Evolutionary conservation across 30 jellyfish, hydroid and myxozoan genomes (phyloP), one percentile per base, ranked within the genome.

Genomic region (Cassiopea xamachana): DNA sequence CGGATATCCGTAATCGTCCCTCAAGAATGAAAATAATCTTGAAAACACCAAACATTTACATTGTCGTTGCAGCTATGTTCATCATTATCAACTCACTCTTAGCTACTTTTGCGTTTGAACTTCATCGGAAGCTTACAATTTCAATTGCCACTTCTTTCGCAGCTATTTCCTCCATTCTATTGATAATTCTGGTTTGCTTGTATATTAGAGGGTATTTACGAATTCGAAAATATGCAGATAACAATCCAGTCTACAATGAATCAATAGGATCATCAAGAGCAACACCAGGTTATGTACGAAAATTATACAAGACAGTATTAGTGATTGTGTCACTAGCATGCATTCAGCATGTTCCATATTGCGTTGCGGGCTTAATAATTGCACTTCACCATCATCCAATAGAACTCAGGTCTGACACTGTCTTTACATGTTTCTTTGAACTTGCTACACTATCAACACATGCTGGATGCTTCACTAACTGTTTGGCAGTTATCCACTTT

Each of bases 251-350:
- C 7, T 78, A 78, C 15, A 9, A 10, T 71, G 73, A 27, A 27
- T n/a, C 15, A 1, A 48, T 13, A 3, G 87, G 75, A 48, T 18
- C 69, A 27, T 27, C 39, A 27, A 27, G 39, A 27, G 39, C 39
- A 59, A 2, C 43, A 18, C 87, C 87, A 47, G 75, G 51, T 2
- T 78, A 78, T 27, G 75, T 78, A 14, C 75, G 75, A 5, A 78
- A 50, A 14, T 60, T 78, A 51, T 78, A 60, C 87, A 49, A 78
- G 15, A 78, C 87, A 12, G 87, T 78, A 55, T 50, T 78, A 4
- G 14, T 78, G 5, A 18, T 78, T 59, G 87, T 50, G 12, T n/a
- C 39, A 14, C 5, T 60, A 27, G 80, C 39, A 18, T 71, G 50
- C 27, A 71, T 71, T 8, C 55, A 19, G 55, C 27, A n/a, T 6